Conservation (phyloP, 2,797 vertebrate species). For the Pyrocephalus nanus region DNA sequence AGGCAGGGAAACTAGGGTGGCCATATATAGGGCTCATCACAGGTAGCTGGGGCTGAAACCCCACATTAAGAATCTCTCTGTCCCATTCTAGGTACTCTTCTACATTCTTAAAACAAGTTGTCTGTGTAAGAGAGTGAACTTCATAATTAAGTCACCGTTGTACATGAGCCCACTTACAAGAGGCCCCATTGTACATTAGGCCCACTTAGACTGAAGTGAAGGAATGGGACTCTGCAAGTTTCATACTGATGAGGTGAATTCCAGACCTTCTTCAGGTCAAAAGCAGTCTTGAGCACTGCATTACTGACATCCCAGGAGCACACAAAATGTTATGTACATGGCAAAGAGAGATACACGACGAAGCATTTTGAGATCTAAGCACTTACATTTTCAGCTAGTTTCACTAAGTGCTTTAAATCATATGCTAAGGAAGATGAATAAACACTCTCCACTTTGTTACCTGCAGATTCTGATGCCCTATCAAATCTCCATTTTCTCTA, state of each 20-base stretch:
- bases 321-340: background rate
- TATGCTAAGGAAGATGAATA: background rate
- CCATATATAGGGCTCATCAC: accelerated
- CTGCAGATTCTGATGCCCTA: background rate
- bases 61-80: accelerated
- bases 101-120: background rate
- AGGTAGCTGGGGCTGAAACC: background rate
- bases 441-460: background rate
- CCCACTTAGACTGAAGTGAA: background rate
- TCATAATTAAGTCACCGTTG: background rate
- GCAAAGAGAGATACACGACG: background rate
- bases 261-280: background rate
- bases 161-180: background rate
- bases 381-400: background rate
- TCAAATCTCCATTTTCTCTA: background rate
- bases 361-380: background rate
- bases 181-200: background rate
- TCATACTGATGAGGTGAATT: background rate
- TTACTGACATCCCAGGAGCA: background rate
- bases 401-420: background rate
- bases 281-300: background rate
- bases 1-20: background rate
- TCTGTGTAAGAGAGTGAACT: background rate
- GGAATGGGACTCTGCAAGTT: background rate
- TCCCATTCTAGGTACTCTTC: background rate